Conservation (phyloP, 2,113 vertebrate species). For the Corydoras maculifer region DNA sequence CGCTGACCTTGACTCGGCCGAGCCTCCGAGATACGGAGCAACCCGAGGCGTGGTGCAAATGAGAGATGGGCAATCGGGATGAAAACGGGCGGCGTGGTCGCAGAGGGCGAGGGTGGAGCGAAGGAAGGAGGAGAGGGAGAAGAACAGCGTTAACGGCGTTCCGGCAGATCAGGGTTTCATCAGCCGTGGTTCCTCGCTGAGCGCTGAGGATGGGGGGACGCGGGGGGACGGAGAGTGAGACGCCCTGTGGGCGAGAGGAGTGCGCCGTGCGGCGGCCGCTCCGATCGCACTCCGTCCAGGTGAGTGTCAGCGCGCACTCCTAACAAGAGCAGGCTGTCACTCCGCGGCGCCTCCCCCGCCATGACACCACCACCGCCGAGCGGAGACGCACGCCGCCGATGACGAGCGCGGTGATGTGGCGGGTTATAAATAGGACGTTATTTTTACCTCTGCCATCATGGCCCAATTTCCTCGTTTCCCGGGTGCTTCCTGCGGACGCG, state of each 20-base stretch:
- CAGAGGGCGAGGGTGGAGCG: conserved; percentile 32
- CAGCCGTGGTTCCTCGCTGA: too few relatives aligned
- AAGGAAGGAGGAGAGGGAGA: conserved; percentile 25
- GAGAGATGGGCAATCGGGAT: neutral
- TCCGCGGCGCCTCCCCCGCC: conserved; percentile 3
- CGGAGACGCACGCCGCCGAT: conserved; percentile 53
- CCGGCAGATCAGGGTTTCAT: too few relatives aligned
- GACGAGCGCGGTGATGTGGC: conserved; percentile 55
- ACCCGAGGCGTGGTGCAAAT: neutral
- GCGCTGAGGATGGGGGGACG: too few relatives aligned
- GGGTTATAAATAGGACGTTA: conserved; percentile 69
- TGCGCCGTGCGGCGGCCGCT: neutral
- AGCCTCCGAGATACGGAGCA: neutral
- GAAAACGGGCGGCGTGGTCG: neutral
- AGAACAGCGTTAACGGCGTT: conserved; percentile 15
- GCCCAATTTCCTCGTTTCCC: conserved; percentile 66
- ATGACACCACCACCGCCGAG: neutral
- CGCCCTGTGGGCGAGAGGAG: neutral
- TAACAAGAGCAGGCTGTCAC: conserved; percentile 5
- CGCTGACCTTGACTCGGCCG: neutral
- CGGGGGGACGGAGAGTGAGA: neutral
- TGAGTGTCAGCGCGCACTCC: conserved; percentile 1
- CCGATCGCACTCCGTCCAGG: conserved; percentile 6
- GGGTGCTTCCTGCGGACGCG: conserved; percentile 52
- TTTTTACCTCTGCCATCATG: conserved; percentile 73